phyloP scores from a whole-genome alignment of 2,888 invertebrate genomes.

The Oeneis ivallda region DNA sequence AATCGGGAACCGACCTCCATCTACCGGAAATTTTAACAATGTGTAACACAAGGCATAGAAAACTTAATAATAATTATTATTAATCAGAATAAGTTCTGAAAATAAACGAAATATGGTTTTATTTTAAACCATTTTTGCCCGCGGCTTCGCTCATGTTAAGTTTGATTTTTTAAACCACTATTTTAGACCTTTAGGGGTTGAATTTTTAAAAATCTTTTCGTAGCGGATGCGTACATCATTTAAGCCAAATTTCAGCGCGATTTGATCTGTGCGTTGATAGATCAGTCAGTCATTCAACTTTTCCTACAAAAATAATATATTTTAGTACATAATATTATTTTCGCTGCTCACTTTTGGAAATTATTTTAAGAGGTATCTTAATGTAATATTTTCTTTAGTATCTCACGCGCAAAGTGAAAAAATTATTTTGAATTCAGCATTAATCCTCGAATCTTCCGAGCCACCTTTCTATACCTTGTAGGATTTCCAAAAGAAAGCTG shows the following conservation, averaged over 20 bases:
- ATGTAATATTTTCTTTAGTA: slow-evolving; percentile 48
- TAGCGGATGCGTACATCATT: no score
- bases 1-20: slow-evolving; percentile 69
- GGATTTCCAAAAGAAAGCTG: slow-evolving; percentile 77
- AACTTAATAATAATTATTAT: not conserved
- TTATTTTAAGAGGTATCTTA: slow-evolving; percentile 21
- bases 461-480: slow-evolving; percentile 73
- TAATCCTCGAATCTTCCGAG: slow-evolving; percentile 71
- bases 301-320: not conserved
- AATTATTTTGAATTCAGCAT: slow-evolving; percentile 77
- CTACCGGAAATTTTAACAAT: slow-evolving; percentile 78
- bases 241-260: no score
- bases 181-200: no score
- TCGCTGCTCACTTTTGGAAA: not conserved
- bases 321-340: not conserved
- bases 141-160: no score
- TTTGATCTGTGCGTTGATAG: no score
- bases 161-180: no score
- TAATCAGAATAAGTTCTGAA: no score
- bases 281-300: no score
- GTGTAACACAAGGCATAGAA: slow-evolving; percentile 40
- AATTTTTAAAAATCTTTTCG: no score
- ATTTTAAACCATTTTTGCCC: no score
- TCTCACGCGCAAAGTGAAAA: slow-evolving; percentile 52
- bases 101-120: no score